A percentile compares a stretch with the other conserved stretches of the same genome.
Evolutionary conservation across 2,888 invertebrate species (phyloP).

Genomic region (Ormyrus labotus): DNA sequence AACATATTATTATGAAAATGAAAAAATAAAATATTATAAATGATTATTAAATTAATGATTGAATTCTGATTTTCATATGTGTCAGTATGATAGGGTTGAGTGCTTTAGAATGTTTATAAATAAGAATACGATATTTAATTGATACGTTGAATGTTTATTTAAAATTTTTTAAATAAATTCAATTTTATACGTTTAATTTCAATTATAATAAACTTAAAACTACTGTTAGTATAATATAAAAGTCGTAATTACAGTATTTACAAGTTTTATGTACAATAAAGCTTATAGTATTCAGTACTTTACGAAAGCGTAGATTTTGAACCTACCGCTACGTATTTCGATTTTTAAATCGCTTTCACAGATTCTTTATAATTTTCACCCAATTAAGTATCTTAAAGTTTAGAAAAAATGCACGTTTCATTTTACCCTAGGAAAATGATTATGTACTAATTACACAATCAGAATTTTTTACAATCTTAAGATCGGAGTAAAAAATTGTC

Average conservation of each 20-base stretch:
- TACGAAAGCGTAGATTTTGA: not conserved
- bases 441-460: not conserved
- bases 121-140: not conserved
- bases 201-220: slow-evolving; percentile 13
- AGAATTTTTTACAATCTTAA: not conserved
- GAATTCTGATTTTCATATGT: too few relatives aligned
- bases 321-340: slow-evolving; percentile 27
- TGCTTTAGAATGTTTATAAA: not conserved
- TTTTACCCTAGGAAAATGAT: not conserved
- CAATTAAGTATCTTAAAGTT: slow-evolving; percentile 3
- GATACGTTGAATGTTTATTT: too few relatives aligned
- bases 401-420: slow-evolving; percentile 10
- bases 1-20: not conserved
- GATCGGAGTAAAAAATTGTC: too few relatives aligned
- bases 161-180: slow-evolving; percentile 1
- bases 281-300: slow-evolving; percentile 47
- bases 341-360: slow-evolving; percentile 9
- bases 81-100: too few relatives aligned
- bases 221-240: slow-evolving; percentile 30
- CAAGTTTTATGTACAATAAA: slow-evolving; percentile 38
- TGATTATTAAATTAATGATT: too few relatives aligned
- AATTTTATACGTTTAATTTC: slow-evolving; percentile 18
- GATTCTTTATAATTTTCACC: not conserved
- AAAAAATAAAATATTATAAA: too few relatives aligned
- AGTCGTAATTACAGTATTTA: slow-evolving; percentile 41